Conservation (phyloP, 2,888 invertebrate species). For the Resseliella maxima region DNA sequence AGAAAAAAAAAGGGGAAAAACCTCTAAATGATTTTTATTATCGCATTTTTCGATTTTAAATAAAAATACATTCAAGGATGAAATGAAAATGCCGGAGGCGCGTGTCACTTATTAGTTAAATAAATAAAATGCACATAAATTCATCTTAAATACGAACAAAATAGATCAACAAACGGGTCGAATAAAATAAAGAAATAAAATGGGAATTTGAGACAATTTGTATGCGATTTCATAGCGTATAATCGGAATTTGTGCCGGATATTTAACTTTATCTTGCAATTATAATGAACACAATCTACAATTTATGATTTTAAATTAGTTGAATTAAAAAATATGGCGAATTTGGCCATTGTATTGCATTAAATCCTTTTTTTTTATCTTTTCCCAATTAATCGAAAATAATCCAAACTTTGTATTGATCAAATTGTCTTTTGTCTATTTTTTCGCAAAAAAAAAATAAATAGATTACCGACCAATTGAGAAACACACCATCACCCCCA, state of each 20-base stretch:
- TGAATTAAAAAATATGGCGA: background rate
- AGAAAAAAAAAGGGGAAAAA: constrained; percentile 55
- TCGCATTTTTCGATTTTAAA: constrained; percentile 52
- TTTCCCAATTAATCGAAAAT: no score
- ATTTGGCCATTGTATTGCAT: background rate
- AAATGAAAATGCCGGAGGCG: constrained; percentile 58
- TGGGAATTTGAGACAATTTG: constrained; percentile 35
- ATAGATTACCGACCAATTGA: constrained; percentile 59
- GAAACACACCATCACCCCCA: constrained; percentile 59
- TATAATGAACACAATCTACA: background rate
- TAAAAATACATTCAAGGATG: constrained; percentile 35
- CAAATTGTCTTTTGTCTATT: background rate
- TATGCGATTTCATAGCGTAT: constrained; percentile 27
- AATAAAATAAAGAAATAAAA: background rate
- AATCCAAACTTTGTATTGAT: background rate
- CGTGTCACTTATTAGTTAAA: constrained; percentile 58
- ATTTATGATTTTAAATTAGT: constrained; percentile 26
- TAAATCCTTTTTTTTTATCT: background rate
- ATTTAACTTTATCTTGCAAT: constrained; percentile 15
- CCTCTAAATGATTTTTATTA: constrained; percentile 55
- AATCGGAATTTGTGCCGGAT: constrained; percentile 15
- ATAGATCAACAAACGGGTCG: background rate
- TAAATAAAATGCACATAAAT: constrained; percentile 55
- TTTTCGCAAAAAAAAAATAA: background rate
- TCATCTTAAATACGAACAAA: background rate